Evolutionary conservation across 2,888 invertebrate genomes (phyloP).

Genomic region (Amorpha juglandis): DNA sequence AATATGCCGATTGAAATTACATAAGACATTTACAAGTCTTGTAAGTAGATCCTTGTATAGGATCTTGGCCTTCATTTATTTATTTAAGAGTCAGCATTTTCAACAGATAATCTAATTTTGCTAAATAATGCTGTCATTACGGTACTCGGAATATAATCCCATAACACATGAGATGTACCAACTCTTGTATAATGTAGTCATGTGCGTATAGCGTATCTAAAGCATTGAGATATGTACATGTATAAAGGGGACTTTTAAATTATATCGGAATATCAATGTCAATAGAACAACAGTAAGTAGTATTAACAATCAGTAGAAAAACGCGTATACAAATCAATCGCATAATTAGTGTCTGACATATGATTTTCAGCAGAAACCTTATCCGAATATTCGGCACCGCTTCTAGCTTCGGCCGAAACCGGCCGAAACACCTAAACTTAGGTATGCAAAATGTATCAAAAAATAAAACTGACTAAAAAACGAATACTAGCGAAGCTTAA

Average conservation of each 20-base stretch:
- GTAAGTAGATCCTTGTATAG: not conserved
- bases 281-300: too few relatives aligned
- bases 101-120: slow-evolving; percentile 3
- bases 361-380: too few relatives aligned
- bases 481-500: too few relatives aligned
- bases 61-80: not conserved
- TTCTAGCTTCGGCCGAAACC: too few relatives aligned
- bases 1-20: not conserved
- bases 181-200: not conserved
- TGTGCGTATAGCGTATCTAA: not conserved
- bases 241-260: slow-evolving; percentile 9
- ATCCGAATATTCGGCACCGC: too few relatives aligned
- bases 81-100: not conserved
- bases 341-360: too few relatives aligned
- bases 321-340: too few relatives aligned
- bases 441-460: too few relatives aligned
- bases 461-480: too few relatives aligned
- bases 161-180: not conserved
- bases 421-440: too few relatives aligned
- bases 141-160: not conserved
- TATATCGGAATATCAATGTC: slow-evolving; percentile 2
- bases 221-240: not conserved
- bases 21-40: not conserved
- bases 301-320: too few relatives aligned
- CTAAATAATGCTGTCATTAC: not conserved